Evolutionary conservation across 2,888 invertebrate species (phyloP).

Genomic region (Podabrus alpinus): DNA sequence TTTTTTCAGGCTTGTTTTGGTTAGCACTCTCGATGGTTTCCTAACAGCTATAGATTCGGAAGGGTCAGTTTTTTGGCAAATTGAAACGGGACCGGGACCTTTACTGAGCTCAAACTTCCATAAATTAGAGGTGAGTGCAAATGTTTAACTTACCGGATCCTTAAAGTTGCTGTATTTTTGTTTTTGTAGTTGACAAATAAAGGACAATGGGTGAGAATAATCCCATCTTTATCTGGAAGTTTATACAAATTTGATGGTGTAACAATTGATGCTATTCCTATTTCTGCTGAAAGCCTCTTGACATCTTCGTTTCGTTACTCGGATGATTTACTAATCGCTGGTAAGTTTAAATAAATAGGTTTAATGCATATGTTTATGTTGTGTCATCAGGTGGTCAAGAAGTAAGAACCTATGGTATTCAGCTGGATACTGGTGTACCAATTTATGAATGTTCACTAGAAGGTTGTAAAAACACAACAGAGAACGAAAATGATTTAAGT

Average conservation of each 20-base stretch:
- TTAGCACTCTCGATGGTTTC: constrained; percentile 90
- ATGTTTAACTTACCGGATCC: background rate
- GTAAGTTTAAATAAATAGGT: constrained; percentile 47
- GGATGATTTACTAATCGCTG: constrained; percentile 83
- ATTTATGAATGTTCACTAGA: constrained; percentile 78
- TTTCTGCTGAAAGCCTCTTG: constrained; percentile 83
- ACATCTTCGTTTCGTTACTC: constrained; percentile 87
- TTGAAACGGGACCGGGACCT: constrained; percentile 75
- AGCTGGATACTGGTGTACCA: constrained; percentile 70
- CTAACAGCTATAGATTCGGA: constrained; percentile 79
- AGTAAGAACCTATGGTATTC: constrained; percentile 83
- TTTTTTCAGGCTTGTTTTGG: constrained; percentile 70
- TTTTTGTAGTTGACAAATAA: constrained; percentile 72
- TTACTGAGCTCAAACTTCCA: constrained; percentile 89
- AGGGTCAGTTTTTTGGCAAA: constrained; percentile 76
- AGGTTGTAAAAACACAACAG: constrained; percentile 74
- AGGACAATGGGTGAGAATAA: constrained; percentile 85
- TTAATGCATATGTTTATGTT: constrained; percentile 12
- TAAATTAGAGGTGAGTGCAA: constrained; percentile 71
- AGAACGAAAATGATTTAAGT: constrained; percentile 51
- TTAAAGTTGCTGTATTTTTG: background rate
- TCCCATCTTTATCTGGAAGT: constrained; percentile 90
- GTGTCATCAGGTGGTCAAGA: constrained; percentile 75
- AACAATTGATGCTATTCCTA: constrained; percentile 83
- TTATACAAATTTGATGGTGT: constrained; percentile 92